Percentiles rank a stretch among this genome's conserved stretches.
These are phyloP conservation scores for Plectrocnemia conspersa DNA, from an alignment of 1,140 invertebrate species.

Conservation along the genomic window DNA sequence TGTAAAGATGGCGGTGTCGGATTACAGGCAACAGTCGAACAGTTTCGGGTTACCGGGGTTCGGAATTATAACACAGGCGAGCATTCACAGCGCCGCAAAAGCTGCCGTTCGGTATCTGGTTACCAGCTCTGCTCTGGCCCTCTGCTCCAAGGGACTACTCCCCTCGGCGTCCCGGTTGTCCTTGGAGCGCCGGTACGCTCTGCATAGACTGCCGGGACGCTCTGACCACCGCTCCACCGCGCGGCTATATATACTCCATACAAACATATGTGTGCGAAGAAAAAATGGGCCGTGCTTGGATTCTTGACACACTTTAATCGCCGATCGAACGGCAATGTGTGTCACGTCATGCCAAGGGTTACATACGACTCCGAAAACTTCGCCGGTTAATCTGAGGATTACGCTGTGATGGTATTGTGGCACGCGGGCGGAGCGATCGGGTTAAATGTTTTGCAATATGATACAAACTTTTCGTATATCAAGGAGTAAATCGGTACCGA, in stretches of 20 bases:
- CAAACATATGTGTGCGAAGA: background rate
- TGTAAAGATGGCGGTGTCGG: conserved; percentile 18
- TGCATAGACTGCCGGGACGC: background rate
- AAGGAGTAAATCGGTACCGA: too few species aligned
- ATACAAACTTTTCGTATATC: too few species aligned
- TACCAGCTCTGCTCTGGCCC: background rate
- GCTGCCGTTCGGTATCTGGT: conserved; percentile 3
- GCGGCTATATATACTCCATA: background rate
- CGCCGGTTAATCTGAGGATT: too few species aligned
- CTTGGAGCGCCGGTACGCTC: too few species aligned
- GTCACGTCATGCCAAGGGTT: too few species aligned
- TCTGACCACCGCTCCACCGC: background rate
- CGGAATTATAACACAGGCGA: conserved; percentile 10
- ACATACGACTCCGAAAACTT: too few species aligned
- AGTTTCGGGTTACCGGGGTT: conserved; percentile 6
- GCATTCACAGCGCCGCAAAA: conserved; percentile 15
- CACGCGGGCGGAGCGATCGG: too few species aligned
- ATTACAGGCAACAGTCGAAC: conserved; percentile 11
- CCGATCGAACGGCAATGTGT: too few species aligned
- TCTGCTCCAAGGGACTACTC: background rate
- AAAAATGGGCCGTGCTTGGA: too few species aligned
- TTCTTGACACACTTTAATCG: too few species aligned
- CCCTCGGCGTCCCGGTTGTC: background rate
- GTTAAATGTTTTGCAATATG: too few species aligned
- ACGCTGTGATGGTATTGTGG: too few species aligned